Conservation (phyloP, 2,888 invertebrate genomes). For the Drosophila villosipedis region DNA sequence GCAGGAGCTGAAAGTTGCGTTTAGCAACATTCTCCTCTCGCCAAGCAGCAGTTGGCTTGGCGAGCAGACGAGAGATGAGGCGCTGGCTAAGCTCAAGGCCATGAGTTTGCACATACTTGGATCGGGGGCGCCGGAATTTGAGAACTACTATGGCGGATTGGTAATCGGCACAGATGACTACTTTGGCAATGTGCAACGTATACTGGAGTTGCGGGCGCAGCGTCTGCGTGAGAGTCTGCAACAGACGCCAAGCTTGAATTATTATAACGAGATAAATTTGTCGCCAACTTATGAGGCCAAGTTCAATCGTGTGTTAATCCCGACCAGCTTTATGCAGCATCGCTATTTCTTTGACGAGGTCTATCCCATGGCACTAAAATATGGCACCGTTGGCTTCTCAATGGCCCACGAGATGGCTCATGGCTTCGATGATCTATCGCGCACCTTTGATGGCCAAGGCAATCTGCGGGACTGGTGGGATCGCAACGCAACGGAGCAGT, state of each 20-base stretch:
- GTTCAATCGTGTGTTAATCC: constrained; percentile 74
- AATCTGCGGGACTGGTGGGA: constrained; percentile 81
- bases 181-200: constrained; percentile 73
- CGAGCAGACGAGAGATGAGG: constrained; percentile 60
- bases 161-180: constrained; percentile 71
- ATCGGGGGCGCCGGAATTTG: constrained; percentile 61
- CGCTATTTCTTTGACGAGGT: constrained; percentile 79
- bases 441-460: constrained; percentile 76
- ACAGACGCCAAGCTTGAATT: constrained; percentile 48
- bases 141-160: constrained; percentile 60
- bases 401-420: constrained; percentile 82
- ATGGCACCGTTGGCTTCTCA: constrained; percentile 77
- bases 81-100: constrained; percentile 70
- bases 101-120: constrained; percentile 75
- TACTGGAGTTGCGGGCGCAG: constrained; percentile 63
- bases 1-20: constrained; percentile 71
- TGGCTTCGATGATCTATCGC: constrained; percentile 78
- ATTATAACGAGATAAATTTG: constrained; percentile 47
- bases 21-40: constrained; percentile 58
- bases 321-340: constrained; percentile 76
- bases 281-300: constrained; percentile 72
- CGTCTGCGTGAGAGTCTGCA: constrained; percentile 61
- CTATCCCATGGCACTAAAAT: constrained; percentile 80
- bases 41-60: constrained; percentile 63
- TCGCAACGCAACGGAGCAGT: constrained; percentile 63